Conservation (phyloP, 2,797 vertebrate species). For the Antrozous pallidus region DNA sequence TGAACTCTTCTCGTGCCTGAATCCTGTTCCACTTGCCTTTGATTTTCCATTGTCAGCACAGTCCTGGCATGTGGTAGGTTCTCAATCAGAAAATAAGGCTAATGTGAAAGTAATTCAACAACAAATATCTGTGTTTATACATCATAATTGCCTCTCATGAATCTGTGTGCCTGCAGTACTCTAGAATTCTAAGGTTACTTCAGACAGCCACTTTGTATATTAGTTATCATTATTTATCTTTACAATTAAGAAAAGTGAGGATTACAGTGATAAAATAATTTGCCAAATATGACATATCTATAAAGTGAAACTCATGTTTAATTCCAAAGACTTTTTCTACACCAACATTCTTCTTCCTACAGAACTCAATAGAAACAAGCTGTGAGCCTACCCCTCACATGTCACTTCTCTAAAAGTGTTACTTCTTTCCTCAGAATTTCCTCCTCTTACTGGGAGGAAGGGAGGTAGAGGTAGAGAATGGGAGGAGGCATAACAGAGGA, state of each 20-base stretch:
- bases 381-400: neutral
- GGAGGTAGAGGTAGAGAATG: neutral
- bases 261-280: neutral
- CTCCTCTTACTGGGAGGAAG: neutral
- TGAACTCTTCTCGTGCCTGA: neutral
- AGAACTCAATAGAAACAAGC: neutral
- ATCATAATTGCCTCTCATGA: neutral
- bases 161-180: neutral
- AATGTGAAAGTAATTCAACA: neutral
- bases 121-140: neutral
- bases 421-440: neutral
- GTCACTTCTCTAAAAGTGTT: neutral
- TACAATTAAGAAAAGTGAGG: neutral
- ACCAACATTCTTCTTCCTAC: neutral
- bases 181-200: neutral
- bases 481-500: fast-evolving
- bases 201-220: neutral
- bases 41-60: neutral
- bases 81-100: neutral
- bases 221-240: neutral
- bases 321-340: neutral
- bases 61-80: neutral
- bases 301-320: neutral
- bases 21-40: neutral
- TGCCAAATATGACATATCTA: neutral